Evolutionary conservation across 2,113 vertebrate species (phyloP).

Genomic region (Nannospalax galili): DNA sequence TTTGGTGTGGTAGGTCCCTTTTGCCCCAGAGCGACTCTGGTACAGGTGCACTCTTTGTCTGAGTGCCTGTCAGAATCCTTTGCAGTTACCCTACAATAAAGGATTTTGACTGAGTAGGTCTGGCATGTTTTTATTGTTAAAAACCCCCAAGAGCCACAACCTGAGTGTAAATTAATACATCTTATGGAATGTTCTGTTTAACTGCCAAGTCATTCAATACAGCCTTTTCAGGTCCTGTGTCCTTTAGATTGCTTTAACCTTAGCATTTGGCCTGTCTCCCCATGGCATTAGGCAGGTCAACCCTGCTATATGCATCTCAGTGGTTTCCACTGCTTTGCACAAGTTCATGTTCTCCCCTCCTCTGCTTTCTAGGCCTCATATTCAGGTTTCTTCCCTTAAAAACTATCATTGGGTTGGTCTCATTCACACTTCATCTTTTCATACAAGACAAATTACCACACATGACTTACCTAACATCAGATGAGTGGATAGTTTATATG

Average conservation of each 20-base stretch:
- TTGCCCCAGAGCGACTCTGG: not conserved
- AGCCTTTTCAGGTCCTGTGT: not conserved
- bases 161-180: not conserved
- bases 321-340: not conserved
- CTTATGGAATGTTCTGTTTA: not conserved
- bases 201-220: not conserved
- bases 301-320: not conserved
- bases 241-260: not conserved
- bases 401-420: not conserved
- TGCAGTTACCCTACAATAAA: not conserved
- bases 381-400: not conserved
- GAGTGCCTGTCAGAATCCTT: not conserved
- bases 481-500: not conserved
- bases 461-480: not conserved
- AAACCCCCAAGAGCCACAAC: not conserved
- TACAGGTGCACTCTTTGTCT: not conserved
- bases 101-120: conserved; percentile 9
- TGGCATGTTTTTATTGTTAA: conserved; percentile 2
- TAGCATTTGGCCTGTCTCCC: not conserved
- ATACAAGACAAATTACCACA: not conserved
- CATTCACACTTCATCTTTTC: not conserved
- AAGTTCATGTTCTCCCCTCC: not conserved
- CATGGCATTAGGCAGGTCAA: not conserved
- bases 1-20: conserved; percentile 12
- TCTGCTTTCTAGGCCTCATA: not conserved